A percentile compares a stretch with the other conserved stretches of the same genome.
phyloP scores from a whole-genome alignment of 2,888 invertebrate genomes.

The Bhutanitis thaidina region DNA sequence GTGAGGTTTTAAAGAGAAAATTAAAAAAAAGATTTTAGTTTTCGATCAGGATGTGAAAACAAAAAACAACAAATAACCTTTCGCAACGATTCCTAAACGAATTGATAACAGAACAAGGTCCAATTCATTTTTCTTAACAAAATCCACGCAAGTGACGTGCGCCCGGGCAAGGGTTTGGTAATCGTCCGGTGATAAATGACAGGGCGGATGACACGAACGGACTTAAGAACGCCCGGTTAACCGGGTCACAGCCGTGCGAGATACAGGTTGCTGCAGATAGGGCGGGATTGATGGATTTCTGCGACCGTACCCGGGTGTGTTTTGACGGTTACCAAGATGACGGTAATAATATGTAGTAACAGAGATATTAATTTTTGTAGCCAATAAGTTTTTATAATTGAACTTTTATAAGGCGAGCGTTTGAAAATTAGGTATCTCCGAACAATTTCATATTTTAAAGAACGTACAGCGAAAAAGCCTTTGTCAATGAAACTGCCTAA shows the following conservation, averaged over 20 bases:
- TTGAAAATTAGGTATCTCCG: too few relatives aligned
- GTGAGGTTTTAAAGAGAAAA: too few relatives aligned
- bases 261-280: slow-evolving; percentile 52
- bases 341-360: neutral
- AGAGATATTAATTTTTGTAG: too few relatives aligned
- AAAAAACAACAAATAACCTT: too few relatives aligned
- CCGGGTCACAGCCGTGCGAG: slow-evolving; percentile 50
- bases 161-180: slow-evolving; percentile 55
- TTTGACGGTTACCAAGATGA: slow-evolving; percentile 1
- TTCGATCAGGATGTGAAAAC: too few relatives aligned
- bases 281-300: slow-evolving; percentile 52
- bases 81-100: neutral
- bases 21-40: too few relatives aligned
- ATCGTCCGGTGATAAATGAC: slow-evolving; percentile 67
- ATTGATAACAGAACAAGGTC: slow-evolving; percentile 20
- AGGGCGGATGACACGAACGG: slow-evolving; percentile 45
- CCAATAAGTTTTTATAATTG: too few relatives aligned
- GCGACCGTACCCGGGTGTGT: slow-evolving; percentile 3
- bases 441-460: too few relatives aligned
- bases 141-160: slow-evolving; percentile 45
- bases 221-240: slow-evolving; percentile 49
- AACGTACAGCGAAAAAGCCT: too few relatives aligned
- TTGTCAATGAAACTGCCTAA: too few relatives aligned
- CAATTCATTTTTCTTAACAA: slow-evolving; percentile 63
- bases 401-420: too few relatives aligned